Percentiles rank a stretch among this genome's conserved stretches.
These are phyloP conservation scores for Drosophila pallidifrons DNA, from an alignment of 1,140 invertebrate genomes.

Conservation along the genomic window DNA sequence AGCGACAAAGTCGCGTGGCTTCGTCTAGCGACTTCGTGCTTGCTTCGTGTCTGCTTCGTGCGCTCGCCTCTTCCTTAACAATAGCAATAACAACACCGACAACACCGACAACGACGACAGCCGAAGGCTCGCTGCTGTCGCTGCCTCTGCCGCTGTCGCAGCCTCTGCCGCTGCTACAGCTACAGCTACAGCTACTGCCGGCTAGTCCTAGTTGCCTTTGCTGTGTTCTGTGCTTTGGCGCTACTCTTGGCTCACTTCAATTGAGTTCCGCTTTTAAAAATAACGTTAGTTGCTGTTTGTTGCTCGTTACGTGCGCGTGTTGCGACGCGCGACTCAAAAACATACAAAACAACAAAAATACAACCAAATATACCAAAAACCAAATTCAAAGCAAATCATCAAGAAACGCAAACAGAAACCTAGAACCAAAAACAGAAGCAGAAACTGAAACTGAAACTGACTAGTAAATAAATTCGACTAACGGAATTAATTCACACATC, in stretches of 20 bases:
- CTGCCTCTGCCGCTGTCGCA: constrained; percentile 24
- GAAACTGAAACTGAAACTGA: neutral
- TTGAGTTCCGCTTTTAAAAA: constrained; percentile 81
- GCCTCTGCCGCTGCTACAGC: constrained; percentile 11
- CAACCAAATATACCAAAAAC: neutral
- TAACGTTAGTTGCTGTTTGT: constrained; percentile 85
- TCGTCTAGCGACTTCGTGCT: constrained; percentile 33
- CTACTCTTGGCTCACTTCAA: constrained; percentile 76
- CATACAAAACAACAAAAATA: constrained; percentile 19
- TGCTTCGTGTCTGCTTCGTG: constrained; percentile 62
- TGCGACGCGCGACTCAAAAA: constrained; percentile 73
- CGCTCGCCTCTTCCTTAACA: constrained; percentile 27
- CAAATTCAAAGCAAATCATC: neutral
- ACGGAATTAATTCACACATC: neutral
- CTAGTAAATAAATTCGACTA: no score
- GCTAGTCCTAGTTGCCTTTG: constrained; percentile 13
- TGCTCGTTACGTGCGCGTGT: constrained; percentile 84
- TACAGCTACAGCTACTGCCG: constrained; percentile 38
- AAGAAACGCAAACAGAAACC: constrained; percentile 9
- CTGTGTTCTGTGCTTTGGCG: constrained; percentile 35
- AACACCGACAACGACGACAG: neutral
- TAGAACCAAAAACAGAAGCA: constrained; percentile 8
- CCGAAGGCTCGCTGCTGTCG: constrained; percentile 4
- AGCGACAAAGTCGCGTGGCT: neutral
- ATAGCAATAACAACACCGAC: constrained; percentile 14